Conservation (phyloP, 2,797 vertebrate species). For the Platyrinchus mystaceus region DNA sequence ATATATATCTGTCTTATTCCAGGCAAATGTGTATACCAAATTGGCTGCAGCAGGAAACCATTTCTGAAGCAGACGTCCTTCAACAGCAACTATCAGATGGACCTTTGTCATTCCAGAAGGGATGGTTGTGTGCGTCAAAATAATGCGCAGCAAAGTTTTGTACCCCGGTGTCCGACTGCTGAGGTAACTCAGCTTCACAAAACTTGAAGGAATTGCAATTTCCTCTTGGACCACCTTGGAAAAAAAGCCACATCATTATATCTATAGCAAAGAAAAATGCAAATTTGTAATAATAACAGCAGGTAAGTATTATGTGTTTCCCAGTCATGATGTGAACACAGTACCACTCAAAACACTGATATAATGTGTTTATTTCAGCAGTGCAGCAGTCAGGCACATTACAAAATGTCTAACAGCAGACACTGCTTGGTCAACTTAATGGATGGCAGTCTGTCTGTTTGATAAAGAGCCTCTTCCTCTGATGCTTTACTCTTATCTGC, state of each 20-base stretch:
- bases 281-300: background rate
- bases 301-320: background rate
- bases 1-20: conserved; percentile 97
- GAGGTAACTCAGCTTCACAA: conserved; percentile 91
- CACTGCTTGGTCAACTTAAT: background rate
- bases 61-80: conserved; percentile 91
- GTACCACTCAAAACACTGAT: background rate
- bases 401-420: background rate
- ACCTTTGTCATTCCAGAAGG: conserved; percentile 88
- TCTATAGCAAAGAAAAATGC: background rate
- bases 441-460: background rate
- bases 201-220: conserved; percentile 90
- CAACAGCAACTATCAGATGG: conserved; percentile 88
- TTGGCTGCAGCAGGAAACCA: conserved; percentile 93
- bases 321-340: background rate
- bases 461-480: background rate
- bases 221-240: conserved; percentile 92
- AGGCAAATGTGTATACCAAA: conserved; percentile 89
- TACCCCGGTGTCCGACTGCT: conserved; percentile 92
- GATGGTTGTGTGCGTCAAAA: conserved; percentile 86
- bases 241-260: background rate
- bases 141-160: conserved; percentile 88
- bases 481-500: background rate
- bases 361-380: background rate
- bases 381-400: background rate